Conservation (phyloP, 1,140 invertebrate species). For the Temnothorax nylanderi region DNA sequence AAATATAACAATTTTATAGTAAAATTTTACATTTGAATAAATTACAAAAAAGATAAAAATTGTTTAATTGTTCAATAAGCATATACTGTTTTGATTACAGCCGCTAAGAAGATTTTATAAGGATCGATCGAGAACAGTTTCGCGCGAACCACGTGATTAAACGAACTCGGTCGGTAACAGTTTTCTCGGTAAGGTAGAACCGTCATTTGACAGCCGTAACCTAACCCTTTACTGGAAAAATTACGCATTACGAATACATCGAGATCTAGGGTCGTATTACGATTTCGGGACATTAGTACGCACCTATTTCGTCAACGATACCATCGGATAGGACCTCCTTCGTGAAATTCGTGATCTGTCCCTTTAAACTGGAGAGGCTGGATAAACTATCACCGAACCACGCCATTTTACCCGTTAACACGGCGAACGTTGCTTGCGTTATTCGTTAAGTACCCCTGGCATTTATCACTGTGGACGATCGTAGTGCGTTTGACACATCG, state of each 20-base stretch:
- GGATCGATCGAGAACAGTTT: background rate
- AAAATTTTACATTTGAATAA: background rate
- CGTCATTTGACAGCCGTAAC: slow-evolving; percentile 83
- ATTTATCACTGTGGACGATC: slow-evolving; percentile 49
- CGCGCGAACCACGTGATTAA: background rate
- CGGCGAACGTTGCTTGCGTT: slow-evolving; percentile 58
- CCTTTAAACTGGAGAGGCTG: slow-evolving; percentile 90
- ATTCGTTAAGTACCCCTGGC: slow-evolving; percentile 4
- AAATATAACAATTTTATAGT: background rate
- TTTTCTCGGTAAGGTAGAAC: slow-evolving; percentile 77
- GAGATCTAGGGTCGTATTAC: background rate
- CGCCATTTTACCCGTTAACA: slow-evolving; percentile 88
- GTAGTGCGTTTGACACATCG: slow-evolving; percentile 62
- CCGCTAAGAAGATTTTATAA: background rate
- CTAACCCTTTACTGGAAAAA: slow-evolving; percentile 40
- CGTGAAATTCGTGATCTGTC: slow-evolving; percentile 91
- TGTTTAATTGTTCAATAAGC: background rate
- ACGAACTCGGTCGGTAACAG: background rate
- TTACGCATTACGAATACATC: background rate
- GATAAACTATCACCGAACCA: slow-evolving; percentile 91
- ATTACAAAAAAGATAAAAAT: background rate
- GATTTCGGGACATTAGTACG: slow-evolving; percentile 62
- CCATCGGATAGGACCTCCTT: slow-evolving; percentile 90
- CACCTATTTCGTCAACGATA: slow-evolving; percentile 86
- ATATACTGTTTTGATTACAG: background rate